phyloP scores from a whole-genome alignment of 2,888 invertebrate species.

The Trichopria drosophilae region DNA sequence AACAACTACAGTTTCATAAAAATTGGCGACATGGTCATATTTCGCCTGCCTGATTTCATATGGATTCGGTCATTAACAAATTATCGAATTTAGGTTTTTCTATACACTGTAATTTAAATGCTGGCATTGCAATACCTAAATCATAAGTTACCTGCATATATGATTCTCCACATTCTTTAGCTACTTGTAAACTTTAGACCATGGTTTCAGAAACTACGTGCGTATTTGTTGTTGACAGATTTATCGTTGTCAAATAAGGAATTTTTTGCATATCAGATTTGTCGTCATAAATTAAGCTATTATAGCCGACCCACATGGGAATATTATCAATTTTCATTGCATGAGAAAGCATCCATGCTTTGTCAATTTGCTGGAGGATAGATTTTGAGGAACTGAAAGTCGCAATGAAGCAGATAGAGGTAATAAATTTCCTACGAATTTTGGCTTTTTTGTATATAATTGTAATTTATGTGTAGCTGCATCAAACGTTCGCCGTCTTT shows the following conservation, averaged over 20 bases:
- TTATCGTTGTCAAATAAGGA: constrained; percentile 43
- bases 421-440: constrained; percentile 15
- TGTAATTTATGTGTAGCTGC: constrained; percentile 9
- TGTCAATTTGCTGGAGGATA: constrained; percentile 16
- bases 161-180: constrained; percentile 30
- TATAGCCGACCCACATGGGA: constrained; percentile 47
- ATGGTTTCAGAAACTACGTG: constrained; percentile 38
- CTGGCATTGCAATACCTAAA: constrained; percentile 40
- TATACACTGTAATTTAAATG: constrained; percentile 36
- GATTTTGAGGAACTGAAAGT: constrained; percentile 1
- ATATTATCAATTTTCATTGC: constrained; percentile 35
- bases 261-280: constrained; percentile 35
- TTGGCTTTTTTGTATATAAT: constrained; percentile 22
- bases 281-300: constrained; percentile 36
- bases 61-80: too few species aligned
- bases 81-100: constrained; percentile 35
- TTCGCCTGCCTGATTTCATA: too few species aligned
- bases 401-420: constrained; percentile 14
- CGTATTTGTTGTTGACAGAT: constrained; percentile 43
- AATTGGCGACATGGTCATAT: too few species aligned
- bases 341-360: constrained; percentile 38
- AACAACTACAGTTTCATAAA: too few species aligned
- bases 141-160: constrained; percentile 38
- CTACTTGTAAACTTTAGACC: constrained; percentile 26
- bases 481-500: constrained; percentile 31